Percentiles rank a stretch among this genome's conserved stretches.
These are phyloP conservation scores for Amazona guildingii DNA, from an alignment of 2,113 vertebrate species.

Conservation along the genomic window DNA sequence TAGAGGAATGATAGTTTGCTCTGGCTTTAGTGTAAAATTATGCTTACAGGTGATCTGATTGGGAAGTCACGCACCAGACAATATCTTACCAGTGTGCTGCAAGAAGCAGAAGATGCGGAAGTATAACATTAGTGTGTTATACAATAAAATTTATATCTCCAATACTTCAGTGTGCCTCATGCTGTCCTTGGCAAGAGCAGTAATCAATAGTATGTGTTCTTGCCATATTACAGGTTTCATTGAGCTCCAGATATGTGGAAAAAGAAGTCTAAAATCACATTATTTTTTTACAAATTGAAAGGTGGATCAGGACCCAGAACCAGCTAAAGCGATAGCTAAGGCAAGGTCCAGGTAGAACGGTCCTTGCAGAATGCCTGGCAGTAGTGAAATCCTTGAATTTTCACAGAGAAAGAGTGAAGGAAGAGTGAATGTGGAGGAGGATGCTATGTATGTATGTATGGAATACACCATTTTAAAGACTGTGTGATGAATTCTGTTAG, in stretches of 20 bases:
- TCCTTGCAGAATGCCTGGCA: neutral
- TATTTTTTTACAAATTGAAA: neutral
- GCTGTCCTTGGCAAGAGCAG: neutral
- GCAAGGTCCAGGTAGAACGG: neutral
- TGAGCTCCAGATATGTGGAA: neutral
- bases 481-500: conserved; percentile 21
- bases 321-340: neutral
- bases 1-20: neutral
- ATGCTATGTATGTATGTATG: neutral
- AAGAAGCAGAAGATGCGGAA: neutral
- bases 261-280: neutral
- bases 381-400: neutral
- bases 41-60: neutral
- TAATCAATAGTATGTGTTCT: neutral
- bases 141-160: neutral
- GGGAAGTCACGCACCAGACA: neutral
- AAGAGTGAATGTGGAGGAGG: neutral
- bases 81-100: neutral
- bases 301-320: neutral
- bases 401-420: neutral
- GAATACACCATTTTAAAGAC: conserved; percentile 16
- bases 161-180: neutral
- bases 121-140: neutral
- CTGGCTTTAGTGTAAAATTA: neutral
- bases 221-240: neutral